Conservation (phyloP, 1,140 invertebrate species). For the Agraylea sexmaculata region DNA sequence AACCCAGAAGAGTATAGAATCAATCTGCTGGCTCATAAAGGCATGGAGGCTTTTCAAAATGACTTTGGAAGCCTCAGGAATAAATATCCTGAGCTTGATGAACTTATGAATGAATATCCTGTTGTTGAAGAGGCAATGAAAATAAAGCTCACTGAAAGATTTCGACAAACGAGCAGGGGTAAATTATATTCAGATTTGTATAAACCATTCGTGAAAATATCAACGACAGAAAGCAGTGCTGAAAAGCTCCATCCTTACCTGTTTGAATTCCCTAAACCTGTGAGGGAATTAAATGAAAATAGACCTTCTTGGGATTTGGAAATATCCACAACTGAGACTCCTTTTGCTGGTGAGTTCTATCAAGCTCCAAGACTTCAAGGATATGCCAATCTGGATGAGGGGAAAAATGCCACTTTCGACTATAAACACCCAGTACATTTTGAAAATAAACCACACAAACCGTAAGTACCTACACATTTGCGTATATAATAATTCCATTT, state of each 20-base stretch:
- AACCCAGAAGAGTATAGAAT: no score
- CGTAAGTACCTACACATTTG: not conserved
- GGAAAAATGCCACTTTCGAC: constrained; percentile 6
- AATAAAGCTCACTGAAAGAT: constrained; percentile 19
- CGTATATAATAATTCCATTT: no score
- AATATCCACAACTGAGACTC: constrained; percentile 1
- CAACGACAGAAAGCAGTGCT: not conserved
- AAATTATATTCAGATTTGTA: constrained; percentile 10
- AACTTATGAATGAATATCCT: constrained; percentile 19
- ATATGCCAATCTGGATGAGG: constrained; percentile 9
- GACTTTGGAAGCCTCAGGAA: constrained; percentile 19
- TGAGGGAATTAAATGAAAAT: constrained; percentile 8
- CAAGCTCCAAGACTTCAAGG: constrained; percentile 17
- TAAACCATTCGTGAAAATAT: constrained; percentile 5
- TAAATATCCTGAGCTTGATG: constrained; percentile 20
- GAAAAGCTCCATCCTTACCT: constrained; percentile 11
- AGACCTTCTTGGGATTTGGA: not conserved
- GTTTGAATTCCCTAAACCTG: constrained; percentile 13
- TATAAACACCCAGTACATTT: not conserved
- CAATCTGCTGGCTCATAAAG: constrained; percentile 5
- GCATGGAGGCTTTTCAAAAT: constrained; percentile 15
- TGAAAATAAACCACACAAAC: not conserved
- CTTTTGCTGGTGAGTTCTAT: constrained; percentile 18
- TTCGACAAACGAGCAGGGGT: constrained; percentile 12
- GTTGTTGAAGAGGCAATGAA: constrained; percentile 22